These are phyloP conservation scores for Callipepla californica DNA, from an alignment of 2,113 vertebrate species.

Conservation along the genomic window DNA sequence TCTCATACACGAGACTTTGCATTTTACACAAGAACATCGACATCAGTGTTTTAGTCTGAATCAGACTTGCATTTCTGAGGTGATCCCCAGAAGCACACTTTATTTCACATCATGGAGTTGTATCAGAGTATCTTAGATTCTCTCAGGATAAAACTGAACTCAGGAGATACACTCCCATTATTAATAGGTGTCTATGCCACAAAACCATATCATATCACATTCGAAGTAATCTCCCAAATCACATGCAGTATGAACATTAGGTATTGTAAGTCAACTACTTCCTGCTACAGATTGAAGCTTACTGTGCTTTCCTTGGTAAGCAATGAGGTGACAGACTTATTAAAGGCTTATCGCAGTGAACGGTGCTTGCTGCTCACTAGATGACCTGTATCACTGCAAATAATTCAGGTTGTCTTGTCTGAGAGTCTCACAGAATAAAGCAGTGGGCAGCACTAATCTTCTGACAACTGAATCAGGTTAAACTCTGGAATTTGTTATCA, in stretches of 20 bases:
- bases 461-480: background rate
- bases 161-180: background rate
- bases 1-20: background rate
- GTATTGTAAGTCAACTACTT: background rate
- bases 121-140: background rate
- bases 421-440: background rate
- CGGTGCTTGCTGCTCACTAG: background rate
- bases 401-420: background rate
- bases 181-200: background rate
- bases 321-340: background rate
- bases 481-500: background rate
- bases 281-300: background rate
- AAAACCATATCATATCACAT: background rate
- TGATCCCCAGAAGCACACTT: background rate
- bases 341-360: background rate
- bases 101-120: background rate
- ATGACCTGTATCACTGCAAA: too few relatives aligned
- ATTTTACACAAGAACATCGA: background rate
- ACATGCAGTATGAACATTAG: background rate
- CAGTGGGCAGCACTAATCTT: background rate
- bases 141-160: background rate
- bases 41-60: background rate
- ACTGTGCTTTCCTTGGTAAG: background rate
- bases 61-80: background rate
- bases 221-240: background rate